phyloP scores from a whole-genome alignment of 2,888 invertebrate genomes.

The Cosmopolites sordidus region DNA sequence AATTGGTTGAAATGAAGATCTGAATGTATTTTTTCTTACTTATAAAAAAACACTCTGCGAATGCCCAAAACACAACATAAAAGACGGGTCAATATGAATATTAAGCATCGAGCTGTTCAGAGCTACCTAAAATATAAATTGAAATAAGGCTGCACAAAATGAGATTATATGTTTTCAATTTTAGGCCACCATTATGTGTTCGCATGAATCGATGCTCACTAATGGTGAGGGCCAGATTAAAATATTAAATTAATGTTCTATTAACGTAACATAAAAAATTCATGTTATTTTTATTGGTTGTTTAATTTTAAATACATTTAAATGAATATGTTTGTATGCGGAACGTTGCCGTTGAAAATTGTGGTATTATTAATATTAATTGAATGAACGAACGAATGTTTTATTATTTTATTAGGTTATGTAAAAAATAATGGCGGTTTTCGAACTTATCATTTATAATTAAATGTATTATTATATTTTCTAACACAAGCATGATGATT shows the following conservation, averaged over 20 bases:
- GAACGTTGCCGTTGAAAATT: neutral
- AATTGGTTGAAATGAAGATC: too few relatives aligned
- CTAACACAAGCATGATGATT: too few relatives aligned
- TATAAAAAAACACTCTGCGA: too few relatives aligned
- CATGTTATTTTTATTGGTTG: slow-evolving; percentile 14
- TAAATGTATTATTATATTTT: too few relatives aligned
- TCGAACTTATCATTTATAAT: too few relatives aligned
- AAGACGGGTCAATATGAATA: too few relatives aligned
- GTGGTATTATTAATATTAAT: too few relatives aligned
- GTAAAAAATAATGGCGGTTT: too few relatives aligned
- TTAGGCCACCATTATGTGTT: slow-evolving; percentile 7
- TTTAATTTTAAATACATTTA: slow-evolving; percentile 14
- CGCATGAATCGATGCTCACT: slow-evolving; percentile 10
- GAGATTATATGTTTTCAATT: slow-evolving; percentile 16
- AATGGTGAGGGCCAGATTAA: slow-evolving; percentile 10
- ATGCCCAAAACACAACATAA: too few relatives aligned
- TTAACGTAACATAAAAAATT: slow-evolving; percentile 14
- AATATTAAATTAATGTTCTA: slow-evolving; percentile 16
- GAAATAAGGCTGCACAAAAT: slow-evolving; percentile 10
- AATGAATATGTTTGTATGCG: slow-evolving; percentile 12
- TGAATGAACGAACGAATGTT: too few relatives aligned
- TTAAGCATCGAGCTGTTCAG: neutral
- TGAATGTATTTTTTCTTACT: too few relatives aligned
- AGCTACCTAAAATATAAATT: slow-evolving; percentile 12
- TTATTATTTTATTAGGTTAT: too few relatives aligned